Conservation (phyloP, 2,113 vertebrate genomes). For the Neodontobutis hainanensis region DNA sequence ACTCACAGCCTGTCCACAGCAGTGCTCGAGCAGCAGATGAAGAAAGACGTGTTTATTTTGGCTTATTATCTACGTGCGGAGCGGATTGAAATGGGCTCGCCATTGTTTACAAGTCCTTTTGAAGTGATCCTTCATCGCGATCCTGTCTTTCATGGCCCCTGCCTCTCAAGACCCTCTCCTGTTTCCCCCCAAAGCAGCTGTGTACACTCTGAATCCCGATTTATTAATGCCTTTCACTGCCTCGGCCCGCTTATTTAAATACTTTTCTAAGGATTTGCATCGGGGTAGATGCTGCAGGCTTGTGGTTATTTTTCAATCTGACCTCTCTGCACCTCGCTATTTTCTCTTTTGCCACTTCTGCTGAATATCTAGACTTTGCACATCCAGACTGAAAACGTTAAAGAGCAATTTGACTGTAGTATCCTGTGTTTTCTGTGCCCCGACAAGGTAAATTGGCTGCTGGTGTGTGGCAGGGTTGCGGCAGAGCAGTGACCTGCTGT, state of each 20-base stretch:
- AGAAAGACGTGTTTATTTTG: constrained; percentile 71
- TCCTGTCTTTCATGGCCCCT: constrained; percentile 71
- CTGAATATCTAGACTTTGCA: constrained; percentile 33
- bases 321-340: constrained; percentile 5
- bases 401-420: constrained; percentile 44
- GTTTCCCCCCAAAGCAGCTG: constrained; percentile 69
- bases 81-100: constrained; percentile 70
- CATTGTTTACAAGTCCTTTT: constrained; percentile 81
- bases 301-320: constrained; percentile 4
- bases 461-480: constrained; percentile 58
- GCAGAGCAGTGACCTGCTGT: constrained; percentile 70
- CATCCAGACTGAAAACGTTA: constrained; percentile 26
- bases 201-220: constrained; percentile 66
- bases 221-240: constrained; percentile 46
- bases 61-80: constrained; percentile 67
- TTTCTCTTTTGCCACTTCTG: constrained; percentile 21
- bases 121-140: constrained; percentile 79
- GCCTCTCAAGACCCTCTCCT: constrained; percentile 60
- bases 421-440: constrained; percentile 46
- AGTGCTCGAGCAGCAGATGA: constrained; percentile 20
- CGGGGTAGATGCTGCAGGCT: constrained; percentile 15
- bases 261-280: constrained; percentile 39
- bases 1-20: constrained; percentile 36
- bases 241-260: constrained; percentile 57
- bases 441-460: constrained; percentile 59